Conservation (phyloP, 1,140 invertebrate species). For the Drosophila sulfurigaster region DNA sequence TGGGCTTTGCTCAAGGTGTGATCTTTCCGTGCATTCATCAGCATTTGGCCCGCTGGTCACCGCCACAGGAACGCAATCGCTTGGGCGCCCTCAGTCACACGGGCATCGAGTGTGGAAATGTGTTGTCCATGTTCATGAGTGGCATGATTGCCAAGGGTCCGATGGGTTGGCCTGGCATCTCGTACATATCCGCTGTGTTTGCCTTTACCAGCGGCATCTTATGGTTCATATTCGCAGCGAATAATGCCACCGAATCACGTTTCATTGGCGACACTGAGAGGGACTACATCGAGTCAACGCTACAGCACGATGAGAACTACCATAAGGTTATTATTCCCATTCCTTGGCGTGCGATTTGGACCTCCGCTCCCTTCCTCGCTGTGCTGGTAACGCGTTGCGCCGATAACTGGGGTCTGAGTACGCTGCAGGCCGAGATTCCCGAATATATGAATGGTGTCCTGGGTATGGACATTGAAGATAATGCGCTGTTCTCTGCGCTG, state of each 20-base stretch:
- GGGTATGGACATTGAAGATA: conserved; percentile 90
- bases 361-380: conserved; percentile 92
- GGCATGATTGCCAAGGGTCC: conserved; percentile 88
- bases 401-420: conserved; percentile 97
- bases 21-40: conserved; percentile 92
- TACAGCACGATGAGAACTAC: conserved; percentile 65
- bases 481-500: conserved; percentile 90
- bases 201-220: conserved; percentile 87
- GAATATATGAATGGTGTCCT: conserved; percentile 93
- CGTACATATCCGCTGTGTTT: conserved; percentile 90
- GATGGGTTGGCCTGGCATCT: conserved; percentile 91
- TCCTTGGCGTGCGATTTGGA: conserved; percentile 92
- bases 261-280: conserved; percentile 87
- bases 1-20: conserved; percentile 92
- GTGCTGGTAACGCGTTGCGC: conserved; percentile 93
- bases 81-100: conserved; percentile 88
- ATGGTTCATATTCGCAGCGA: conserved; percentile 88
- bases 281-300: conserved; percentile 87
- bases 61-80: conserved; percentile 86
- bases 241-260: conserved; percentile 88
- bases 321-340: conserved; percentile 65
- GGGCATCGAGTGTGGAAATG: conserved; percentile 90
- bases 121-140: conserved; percentile 88
- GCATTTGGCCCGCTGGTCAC: conserved; percentile 84
- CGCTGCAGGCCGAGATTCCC: conserved; percentile 95